Evolutionary conservation across 2,113 vertebrate genomes (phyloP).

Genomic region (Stigmatopora argus): DNA sequence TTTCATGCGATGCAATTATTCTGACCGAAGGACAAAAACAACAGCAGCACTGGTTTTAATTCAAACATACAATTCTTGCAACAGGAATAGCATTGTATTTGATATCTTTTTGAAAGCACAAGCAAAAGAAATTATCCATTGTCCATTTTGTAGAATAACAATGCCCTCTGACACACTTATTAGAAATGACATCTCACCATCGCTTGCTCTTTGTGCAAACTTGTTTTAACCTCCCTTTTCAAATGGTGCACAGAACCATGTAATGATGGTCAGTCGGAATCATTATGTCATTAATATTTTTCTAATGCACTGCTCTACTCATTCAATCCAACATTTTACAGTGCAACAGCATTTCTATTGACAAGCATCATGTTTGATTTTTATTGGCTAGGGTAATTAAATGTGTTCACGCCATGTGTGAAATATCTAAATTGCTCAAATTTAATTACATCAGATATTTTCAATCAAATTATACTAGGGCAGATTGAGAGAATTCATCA

Average conservation of each 20-base stretch:
- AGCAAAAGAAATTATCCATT: too few species aligned
- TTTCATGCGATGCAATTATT: too few species aligned
- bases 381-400: slow-evolving; percentile 13
- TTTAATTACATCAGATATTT: not conserved
- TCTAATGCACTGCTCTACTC: slow-evolving; percentile 10
- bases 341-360: too few species aligned
- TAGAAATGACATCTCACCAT: not conserved
- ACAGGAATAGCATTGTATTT: too few species aligned
- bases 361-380: slow-evolving; percentile 16
- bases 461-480: slow-evolving; percentile 41
- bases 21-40: too few species aligned
- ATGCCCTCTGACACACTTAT: not conserved
- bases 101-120: too few species aligned
- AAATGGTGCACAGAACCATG: slow-evolving; percentile 6
- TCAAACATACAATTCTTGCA: too few species aligned
- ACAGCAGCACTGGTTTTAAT: too few species aligned
- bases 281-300: slow-evolving; percentile 24
- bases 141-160: too few species aligned
- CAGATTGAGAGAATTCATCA: slow-evolving; percentile 44
- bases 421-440: too few species aligned
- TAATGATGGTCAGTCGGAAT: slow-evolving; percentile 46
- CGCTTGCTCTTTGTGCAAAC: not conserved
- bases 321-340: not conserved
- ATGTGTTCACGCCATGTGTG: slow-evolving; percentile 30
- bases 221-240: not conserved